These are phyloP conservation scores for Hiodon tergisus DNA, from an alignment of 2,113 vertebrate species.

Conservation along the genomic window DNA sequence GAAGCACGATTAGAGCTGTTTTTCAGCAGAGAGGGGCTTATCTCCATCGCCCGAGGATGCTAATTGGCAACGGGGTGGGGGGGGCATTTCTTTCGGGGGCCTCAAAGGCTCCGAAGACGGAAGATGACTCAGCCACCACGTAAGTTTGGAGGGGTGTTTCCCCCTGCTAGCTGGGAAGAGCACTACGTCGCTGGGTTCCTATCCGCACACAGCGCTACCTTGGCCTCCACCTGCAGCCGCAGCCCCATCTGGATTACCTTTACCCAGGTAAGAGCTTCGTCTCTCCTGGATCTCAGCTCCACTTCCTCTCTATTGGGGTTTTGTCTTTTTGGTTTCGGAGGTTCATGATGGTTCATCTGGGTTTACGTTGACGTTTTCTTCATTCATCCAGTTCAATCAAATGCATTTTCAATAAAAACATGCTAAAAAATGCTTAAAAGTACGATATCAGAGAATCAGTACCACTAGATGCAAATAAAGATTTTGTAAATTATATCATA, in stretches of 20 bases:
- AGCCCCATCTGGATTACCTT: background rate
- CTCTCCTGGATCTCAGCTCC: background rate
- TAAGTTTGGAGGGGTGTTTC: slow-evolving; percentile 58
- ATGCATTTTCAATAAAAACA: too few species aligned
- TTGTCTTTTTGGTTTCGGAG: too few species aligned
- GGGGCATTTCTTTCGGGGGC: slow-evolving; percentile 22
- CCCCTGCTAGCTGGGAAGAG: slow-evolving; percentile 8
- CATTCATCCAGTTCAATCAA: background rate
- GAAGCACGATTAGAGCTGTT: slow-evolving; percentile 48
- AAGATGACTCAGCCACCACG: slow-evolving; percentile 33
- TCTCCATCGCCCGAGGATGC: slow-evolving; percentile 38
- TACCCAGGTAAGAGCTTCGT: background rate
- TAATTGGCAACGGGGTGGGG: slow-evolving; percentile 8
- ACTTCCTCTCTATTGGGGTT: background rate
- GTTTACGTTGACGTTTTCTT: background rate
- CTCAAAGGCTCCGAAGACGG: background rate
- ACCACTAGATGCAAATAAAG: too few species aligned
- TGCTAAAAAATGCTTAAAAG: too few species aligned
- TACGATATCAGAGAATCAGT: too few species aligned
- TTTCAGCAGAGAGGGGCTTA: slow-evolving; percentile 47
- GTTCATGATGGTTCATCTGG: background rate
- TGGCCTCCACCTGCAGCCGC: background rate
- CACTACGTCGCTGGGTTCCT: background rate
- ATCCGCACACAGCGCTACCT: background rate
- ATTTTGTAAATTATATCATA: too few species aligned